Conservation (phyloP, 1,140 invertebrate species). For the Apis mellifera region Amel_HAv3.1 CM009946.2:6289501-6290000, state of each 20-base stretch:
- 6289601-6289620: background rate
- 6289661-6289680: conserved; percentile 57
- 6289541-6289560: background rate
- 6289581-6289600: background rate
- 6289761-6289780: conserved; percentile 43
- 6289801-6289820: conserved; percentile 56
- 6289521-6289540: background rate
- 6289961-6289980: background rate
- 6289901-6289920: too few species aligned
- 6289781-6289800: background rate
- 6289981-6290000: too few species aligned
- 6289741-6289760: conserved; percentile 41
- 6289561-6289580: too few species aligned
- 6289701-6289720: conserved; percentile 72
- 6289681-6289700: conserved; percentile 70
- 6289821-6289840: conserved; percentile 17
- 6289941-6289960: background rate
- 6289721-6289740: conserved; percentile 55
- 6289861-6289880: background rate
- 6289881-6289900: background rate
- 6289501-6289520: background rate
- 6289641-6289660: conserved; percentile 24
- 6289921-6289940: background rate
- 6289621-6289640: background rate
- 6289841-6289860: conserved; percentile 18